Evolutionary conservation across 2,888 invertebrate genomes (phyloP).

Genomic region (Torymus auratus): DNA sequence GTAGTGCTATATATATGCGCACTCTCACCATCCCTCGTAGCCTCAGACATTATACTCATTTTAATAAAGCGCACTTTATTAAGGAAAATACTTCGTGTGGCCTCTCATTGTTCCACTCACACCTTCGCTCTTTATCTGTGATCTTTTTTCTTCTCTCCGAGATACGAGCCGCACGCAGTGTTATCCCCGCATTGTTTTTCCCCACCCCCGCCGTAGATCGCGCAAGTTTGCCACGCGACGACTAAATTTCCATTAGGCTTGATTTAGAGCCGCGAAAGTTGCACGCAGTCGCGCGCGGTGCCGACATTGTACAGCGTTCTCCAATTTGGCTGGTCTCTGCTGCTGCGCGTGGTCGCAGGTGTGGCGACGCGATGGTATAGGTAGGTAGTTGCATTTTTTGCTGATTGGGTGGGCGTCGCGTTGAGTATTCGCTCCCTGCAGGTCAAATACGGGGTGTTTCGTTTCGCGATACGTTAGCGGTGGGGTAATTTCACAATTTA

Average conservation of each 20-base stretch:
- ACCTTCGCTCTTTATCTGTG: no score
- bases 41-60: slow-evolving; percentile 34
- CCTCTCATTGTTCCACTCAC: no score
- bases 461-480: no score
- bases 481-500: no score
- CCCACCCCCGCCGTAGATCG: neutral
- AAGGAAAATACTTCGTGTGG: slow-evolving; percentile 1
- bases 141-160: neutral
- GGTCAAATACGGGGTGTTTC: no score
- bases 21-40: neutral
- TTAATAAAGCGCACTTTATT: slow-evolving; percentile 43
- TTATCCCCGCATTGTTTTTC: slow-evolving; percentile 13
- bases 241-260: slow-evolving; percentile 60
- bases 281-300: neutral
- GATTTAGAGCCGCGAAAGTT: slow-evolving; percentile 48
- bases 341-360: no score
- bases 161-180: slow-evolving; percentile 12
- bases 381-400: no score
- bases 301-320: slow-evolving; percentile 42
- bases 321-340: slow-evolving; percentile 40
- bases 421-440: no score
- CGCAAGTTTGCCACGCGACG: slow-evolving; percentile 52
- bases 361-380: no score
- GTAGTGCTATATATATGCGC: no score
- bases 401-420: no score